A percentile compares a stretch with the other conserved stretches of the same genome.
phyloP scores from a whole-genome alignment of 2,797 vertebrate genomes.

The Todus mexicanus region DNA sequence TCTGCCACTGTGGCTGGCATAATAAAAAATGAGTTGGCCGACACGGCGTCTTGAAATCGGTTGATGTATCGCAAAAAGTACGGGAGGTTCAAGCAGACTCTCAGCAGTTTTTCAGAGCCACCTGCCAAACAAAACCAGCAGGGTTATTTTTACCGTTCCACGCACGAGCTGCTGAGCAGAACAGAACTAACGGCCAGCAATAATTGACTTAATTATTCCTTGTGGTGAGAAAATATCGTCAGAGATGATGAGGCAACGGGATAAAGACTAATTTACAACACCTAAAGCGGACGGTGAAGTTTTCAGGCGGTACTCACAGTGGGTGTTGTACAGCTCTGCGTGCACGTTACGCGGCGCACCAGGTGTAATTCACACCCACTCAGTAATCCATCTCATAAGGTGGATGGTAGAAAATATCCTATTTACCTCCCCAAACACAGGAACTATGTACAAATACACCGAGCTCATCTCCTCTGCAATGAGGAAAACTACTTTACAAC shows the following conservation, averaged over 20 bases:
- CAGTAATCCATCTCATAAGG: background rate
- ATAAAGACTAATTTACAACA: background rate
- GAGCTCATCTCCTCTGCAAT: background rate
- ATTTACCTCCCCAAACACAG: background rate
- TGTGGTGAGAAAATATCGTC: background rate
- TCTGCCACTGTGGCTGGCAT: constrained; percentile 99
- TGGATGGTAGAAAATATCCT: background rate
- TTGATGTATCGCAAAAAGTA: constrained; percentile 99
- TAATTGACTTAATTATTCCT: background rate
- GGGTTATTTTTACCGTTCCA: background rate
- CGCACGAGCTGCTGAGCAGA: background rate
- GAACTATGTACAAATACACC: background rate
- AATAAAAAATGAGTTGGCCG: constrained; percentile 98
- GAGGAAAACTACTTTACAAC: background rate
- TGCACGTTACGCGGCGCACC: accelerated
- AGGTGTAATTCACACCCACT: background rate
- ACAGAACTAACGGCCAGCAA: background rate
- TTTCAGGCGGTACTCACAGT: accelerated
- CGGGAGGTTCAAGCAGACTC: constrained; percentile 96
- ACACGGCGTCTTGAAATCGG: constrained; percentile 96
- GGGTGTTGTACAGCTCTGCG: background rate
- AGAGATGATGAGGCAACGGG: background rate
- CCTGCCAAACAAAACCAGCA: constrained; percentile 68
- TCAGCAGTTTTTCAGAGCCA: constrained; percentile 95
- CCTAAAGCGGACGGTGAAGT: background rate